These are phyloP conservation scores for Phyllotreta striolata DNA, from an alignment of 2,888 invertebrate genomes.

Conservation along the genomic window DNA sequence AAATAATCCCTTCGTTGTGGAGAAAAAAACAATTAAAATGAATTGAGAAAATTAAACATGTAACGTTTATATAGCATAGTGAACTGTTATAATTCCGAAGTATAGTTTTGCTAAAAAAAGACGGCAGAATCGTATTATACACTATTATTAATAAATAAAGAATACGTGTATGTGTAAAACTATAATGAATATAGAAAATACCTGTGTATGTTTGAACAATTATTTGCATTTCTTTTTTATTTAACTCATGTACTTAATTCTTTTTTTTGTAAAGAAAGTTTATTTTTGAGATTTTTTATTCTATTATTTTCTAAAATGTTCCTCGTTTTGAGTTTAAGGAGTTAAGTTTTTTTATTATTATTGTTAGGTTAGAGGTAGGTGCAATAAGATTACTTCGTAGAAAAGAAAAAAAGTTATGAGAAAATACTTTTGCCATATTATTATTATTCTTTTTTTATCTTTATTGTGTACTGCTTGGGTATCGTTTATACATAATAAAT, in stretches of 20 bases:
- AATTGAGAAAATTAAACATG: slow-evolving; percentile 52
- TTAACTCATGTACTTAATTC: slow-evolving; percentile 44
- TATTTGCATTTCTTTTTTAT: slow-evolving; percentile 55
- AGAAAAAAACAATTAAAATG: slow-evolving; percentile 51
- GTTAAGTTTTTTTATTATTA: slow-evolving; percentile 55
- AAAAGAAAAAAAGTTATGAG: slow-evolving; percentile 55
- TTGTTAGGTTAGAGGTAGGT: slow-evolving; percentile 60
- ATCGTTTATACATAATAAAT: slow-evolving; percentile 63
- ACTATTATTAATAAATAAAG: slow-evolving; percentile 57
- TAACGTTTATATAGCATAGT: slow-evolving; percentile 61
- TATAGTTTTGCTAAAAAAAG: slow-evolving; percentile 59
- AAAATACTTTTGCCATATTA: slow-evolving; percentile 62
- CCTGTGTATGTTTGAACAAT: slow-evolving; percentile 33
- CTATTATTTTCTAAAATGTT: slow-evolving; percentile 58
- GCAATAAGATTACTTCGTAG: slow-evolving; percentile 58
- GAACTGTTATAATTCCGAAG: slow-evolving; percentile 58
- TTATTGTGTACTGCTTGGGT: slow-evolving; percentile 62
- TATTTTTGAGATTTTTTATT: slow-evolving; percentile 44
- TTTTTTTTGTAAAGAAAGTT: slow-evolving; percentile 43
- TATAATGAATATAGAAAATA: slow-evolving; percentile 25
- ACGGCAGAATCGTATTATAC: slow-evolving; percentile 59
- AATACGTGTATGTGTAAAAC: slow-evolving; percentile 55
- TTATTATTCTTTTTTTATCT: slow-evolving; percentile 56
- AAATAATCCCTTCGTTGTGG: slow-evolving; percentile 58
- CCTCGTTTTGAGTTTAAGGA: slow-evolving; percentile 57